Conservation (phyloP, 1,140 invertebrate species). For the Limonius californicus region DNA sequence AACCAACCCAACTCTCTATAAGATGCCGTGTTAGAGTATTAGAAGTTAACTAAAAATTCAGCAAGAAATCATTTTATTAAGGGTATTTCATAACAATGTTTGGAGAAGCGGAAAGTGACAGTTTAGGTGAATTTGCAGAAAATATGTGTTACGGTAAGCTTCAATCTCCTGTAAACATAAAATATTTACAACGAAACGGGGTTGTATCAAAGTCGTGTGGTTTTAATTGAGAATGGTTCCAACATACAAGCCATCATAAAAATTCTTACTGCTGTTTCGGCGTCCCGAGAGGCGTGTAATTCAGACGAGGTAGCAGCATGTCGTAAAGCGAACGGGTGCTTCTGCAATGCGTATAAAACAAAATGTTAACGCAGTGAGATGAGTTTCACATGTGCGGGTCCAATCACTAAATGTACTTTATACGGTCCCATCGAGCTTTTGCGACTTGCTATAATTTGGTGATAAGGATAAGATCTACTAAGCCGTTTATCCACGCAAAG, state of each 20-base stretch:
- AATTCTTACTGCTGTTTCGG: conserved; percentile 4
- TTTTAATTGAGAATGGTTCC: conserved; percentile 5
- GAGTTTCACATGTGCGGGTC: conserved; percentile 11
- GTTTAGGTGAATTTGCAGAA: too few species aligned
- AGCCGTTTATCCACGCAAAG: neutral
- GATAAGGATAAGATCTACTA: neutral
- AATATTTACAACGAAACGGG: neutral
- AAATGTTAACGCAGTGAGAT: conserved; percentile 13
- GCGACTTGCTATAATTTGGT: conserved; percentile 11
- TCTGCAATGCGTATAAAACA: conserved; percentile 13
- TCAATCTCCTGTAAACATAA: too few species aligned
- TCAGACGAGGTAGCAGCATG: conserved; percentile 1
- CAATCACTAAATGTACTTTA: conserved; percentile 13
- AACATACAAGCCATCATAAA: conserved; percentile 5
- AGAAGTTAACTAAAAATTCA: too few species aligned
- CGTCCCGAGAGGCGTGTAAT: neutral
- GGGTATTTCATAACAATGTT: too few species aligned
- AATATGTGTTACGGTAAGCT: too few species aligned
- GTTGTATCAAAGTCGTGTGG: neutral
- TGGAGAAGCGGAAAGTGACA: too few species aligned
- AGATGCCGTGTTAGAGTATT: too few species aligned
- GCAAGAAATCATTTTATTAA: too few species aligned
- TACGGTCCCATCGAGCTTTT: neutral
- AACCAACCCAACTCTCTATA: too few species aligned
- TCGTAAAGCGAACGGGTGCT: conserved; percentile 8